phyloP scores from a whole-genome alignment of 1,140 invertebrate genomes.

The Aphaenogaster ashmeadi region DNA sequence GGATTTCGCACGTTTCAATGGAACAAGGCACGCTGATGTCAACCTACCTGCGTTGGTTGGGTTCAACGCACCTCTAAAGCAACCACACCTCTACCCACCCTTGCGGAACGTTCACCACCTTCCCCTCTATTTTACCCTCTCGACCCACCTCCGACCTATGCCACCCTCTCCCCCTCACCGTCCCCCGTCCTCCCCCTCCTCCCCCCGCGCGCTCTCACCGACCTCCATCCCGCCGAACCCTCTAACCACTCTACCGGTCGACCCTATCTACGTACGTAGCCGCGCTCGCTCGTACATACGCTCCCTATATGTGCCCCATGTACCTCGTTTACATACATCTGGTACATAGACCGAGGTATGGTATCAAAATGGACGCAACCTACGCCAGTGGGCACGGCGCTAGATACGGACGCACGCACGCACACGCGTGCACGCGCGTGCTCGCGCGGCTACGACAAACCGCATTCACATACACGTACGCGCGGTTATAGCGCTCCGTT shows the following conservation, averaged over 20 bases:
- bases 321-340: conserved; percentile 70
- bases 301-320: conserved; percentile 69
- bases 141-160: conserved; percentile 74
- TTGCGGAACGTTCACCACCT: conserved; percentile 77
- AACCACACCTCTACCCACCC: conserved; percentile 81
- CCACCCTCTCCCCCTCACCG: conserved; percentile 55
- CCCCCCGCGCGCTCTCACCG: conserved; percentile 62
- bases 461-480: conserved; percentile 38
- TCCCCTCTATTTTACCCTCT: conserved; percentile 75
- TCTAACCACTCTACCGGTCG: conserved; percentile 78
- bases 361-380: conserved; percentile 82
- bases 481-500: conserved; percentile 31
- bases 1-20: conserved; percentile 82
- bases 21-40: conserved; percentile 82
- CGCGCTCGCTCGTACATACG: conserved; percentile 70
- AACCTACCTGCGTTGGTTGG: conserved; percentile 82
- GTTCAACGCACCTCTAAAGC: conserved; percentile 84
- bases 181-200: conserved; percentile 18
- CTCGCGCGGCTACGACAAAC: conserved; percentile 44
- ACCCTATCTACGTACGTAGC: conserved; percentile 79
- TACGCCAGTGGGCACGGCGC: conserved; percentile 75
- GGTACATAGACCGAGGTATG: conserved; percentile 77
- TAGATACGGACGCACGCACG: conserved; percentile 68
- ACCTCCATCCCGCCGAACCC: conserved; percentile 76
- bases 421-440: conserved; percentile 25